phyloP scores from a whole-genome alignment of 2,888 invertebrate species.

The Drosophila atroscutellata region DNA sequence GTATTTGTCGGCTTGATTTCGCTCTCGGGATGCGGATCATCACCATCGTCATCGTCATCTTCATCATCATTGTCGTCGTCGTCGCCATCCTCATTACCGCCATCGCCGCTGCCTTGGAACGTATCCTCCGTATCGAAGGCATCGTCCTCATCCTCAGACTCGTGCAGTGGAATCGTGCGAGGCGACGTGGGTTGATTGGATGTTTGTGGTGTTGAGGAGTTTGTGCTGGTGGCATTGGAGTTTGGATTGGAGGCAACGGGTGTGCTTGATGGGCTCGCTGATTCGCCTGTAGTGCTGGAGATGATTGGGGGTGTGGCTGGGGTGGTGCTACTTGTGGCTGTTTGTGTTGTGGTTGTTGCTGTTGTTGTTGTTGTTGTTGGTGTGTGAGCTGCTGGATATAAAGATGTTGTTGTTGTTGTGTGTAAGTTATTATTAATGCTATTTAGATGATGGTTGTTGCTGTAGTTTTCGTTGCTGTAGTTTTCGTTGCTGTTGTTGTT shows the following conservation, averaged over 20 bases:
- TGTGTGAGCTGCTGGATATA: conserved; percentile 78
- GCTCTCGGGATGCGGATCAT: conserved; percentile 6
- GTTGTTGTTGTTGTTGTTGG: conserved; percentile 44
- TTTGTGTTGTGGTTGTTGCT: conserved; percentile 17
- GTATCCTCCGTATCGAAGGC: conserved; percentile 28
- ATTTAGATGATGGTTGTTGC: conserved; percentile 31
- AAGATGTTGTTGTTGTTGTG: conserved; percentile 64
- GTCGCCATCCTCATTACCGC: conserved; percentile 35
- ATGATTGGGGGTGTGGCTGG: conserved; percentile 27
- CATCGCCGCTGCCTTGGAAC: conserved; percentile 50
- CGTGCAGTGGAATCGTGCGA: conserved; percentile 11
- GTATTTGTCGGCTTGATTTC: background rate
- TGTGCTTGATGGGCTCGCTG: conserved; percentile 21
- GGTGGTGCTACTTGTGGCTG: conserved; percentile 22
- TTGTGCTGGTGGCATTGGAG: conserved; percentile 19
- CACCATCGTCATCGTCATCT: conserved; percentile 38
- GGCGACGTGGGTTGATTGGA: conserved; percentile 13
- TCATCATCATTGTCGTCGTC: conserved; percentile 40
- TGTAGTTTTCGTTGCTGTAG: conserved; percentile 17
- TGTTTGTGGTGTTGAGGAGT: conserved; percentile 9
- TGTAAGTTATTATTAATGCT: conserved; percentile 49
- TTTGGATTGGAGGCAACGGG: conserved; percentile 10
- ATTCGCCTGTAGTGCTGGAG: conserved; percentile 12
- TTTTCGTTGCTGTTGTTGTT: conserved; percentile 23
- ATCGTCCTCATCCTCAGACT: conserved; percentile 17